A percentile compares a stretch with the other conserved stretches of the same genome.
These are phyloP conservation scores for Amphiprion percula DNA, from an alignment of 2,113 vertebrate genomes.

Conservation along the genomic window DNA sequence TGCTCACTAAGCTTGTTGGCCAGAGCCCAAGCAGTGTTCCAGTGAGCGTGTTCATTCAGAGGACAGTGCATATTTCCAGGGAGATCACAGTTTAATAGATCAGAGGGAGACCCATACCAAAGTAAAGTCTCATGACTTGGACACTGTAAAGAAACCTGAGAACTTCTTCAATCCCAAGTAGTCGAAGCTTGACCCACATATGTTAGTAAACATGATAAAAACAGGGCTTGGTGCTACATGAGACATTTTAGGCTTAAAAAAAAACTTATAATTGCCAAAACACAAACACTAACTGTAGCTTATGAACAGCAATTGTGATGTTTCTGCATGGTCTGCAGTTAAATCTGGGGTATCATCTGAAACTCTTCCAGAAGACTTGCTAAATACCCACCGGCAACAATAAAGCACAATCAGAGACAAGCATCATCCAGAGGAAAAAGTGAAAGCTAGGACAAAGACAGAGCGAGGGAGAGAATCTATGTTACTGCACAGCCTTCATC, in stretches of 20 bases:
- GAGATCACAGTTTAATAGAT: slow-evolving; percentile 75
- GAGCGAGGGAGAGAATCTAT: slow-evolving; percentile 12
- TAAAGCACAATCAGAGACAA: too few relatives aligned
- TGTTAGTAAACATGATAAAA: slow-evolving; percentile 14
- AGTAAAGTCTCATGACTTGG: slow-evolving; percentile 65
- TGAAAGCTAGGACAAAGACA: neutral
- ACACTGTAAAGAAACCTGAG: slow-evolving; percentile 28
- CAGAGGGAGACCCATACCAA: slow-evolving; percentile 61
- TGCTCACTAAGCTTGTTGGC: slow-evolving; percentile 59
- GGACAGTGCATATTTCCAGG: slow-evolving; percentile 76
- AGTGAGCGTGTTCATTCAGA: slow-evolving; percentile 72
- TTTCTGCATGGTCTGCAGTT: slow-evolving; percentile 15
- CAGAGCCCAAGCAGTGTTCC: slow-evolving; percentile 71
- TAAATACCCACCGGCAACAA: neutral
- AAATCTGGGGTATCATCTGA: slow-evolving; percentile 52
- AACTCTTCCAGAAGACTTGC: neutral
- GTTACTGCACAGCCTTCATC: slow-evolving; percentile 80
- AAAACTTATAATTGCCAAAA: neutral
- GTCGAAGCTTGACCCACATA: slow-evolving; percentile 6
- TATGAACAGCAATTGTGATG: slow-evolving; percentile 44
- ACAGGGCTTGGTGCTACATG: neutral
- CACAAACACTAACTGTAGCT: slow-evolving; percentile 65
- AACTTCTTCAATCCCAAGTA: slow-evolving; percentile 6
- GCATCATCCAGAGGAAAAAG: neutral
- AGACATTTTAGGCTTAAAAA: neutral